Evolutionary conservation across 2,113 vertebrate species (phyloP).

Genomic region (Gila orcuttii): DNA sequence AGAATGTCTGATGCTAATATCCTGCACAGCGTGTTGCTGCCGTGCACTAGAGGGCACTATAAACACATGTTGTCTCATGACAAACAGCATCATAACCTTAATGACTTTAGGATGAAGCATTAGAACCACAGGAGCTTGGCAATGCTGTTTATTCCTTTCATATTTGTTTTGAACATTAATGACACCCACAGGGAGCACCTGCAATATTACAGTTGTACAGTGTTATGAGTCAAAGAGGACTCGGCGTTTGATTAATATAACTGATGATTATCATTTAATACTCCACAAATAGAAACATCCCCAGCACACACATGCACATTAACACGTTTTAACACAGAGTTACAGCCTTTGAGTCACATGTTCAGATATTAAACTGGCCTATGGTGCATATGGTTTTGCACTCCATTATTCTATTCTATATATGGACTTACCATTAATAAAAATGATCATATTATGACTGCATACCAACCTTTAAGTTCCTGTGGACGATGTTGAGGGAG

Average conservation of each 20-base stretch:
- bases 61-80: constrained; percentile 27
- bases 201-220: constrained; percentile 51
- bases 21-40: not conserved
- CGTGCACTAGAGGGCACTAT: constrained; percentile 57
- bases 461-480: constrained; percentile 80
- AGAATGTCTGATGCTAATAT: not conserved
- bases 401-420: not conserved
- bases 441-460: not conserved
- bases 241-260: constrained; percentile 48
- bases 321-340: not conserved
- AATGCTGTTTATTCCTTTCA: constrained; percentile 53
- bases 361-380: not conserved
- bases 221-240: constrained; percentile 48
- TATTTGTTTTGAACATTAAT: constrained; percentile 53
- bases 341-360: constrained; percentile 20
- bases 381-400: not conserved
- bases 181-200: constrained; percentile 52
- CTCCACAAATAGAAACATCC: constrained; percentile 19
- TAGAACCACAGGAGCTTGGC: constrained; percentile 21
- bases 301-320: constrained; percentile 6
- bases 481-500: constrained; percentile 84
- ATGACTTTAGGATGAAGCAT: constrained; percentile 44
- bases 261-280: constrained; percentile 47
- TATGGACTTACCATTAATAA: not conserved
- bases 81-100: constrained; percentile 2